phyloP scores from a whole-genome alignment of 2,113 vertebrate genomes.

The Saimiri boliviensis region DNA sequence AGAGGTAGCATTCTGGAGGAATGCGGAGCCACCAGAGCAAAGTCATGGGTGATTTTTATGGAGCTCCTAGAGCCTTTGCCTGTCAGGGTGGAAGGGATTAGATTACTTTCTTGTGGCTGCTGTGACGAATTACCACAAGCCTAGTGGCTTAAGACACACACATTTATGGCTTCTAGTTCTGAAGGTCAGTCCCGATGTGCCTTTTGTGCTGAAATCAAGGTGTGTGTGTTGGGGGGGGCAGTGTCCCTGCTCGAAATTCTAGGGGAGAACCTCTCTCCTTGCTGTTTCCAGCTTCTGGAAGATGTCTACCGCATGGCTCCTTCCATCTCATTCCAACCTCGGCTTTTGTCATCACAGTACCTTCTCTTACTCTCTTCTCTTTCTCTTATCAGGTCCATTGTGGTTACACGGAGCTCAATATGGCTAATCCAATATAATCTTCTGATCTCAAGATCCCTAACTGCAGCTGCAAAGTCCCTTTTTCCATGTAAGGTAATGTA shows the following conservation, averaged over 20 bases:
- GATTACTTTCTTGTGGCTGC: not conserved
- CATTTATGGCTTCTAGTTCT: not conserved
- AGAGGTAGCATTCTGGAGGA: not conserved
- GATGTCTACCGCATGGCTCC: not conserved
- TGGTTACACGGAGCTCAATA: not conserved
- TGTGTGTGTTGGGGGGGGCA: not conserved
- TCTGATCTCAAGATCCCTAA: not conserved
- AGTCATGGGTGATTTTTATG: accelerated
- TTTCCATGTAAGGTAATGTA: not conserved
- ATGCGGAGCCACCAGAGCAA: not conserved
- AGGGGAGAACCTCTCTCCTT: not conserved
- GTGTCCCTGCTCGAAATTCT: not conserved
- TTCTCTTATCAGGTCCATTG: not conserved
- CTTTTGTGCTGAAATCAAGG: not conserved
- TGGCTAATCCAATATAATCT: not conserved
- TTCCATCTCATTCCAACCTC: not conserved
- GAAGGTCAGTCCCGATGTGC: not conserved
- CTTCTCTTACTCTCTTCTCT: not conserved
- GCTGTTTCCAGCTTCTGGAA: not conserved
- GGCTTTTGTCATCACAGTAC: not conserved
- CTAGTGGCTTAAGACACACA: not conserved
- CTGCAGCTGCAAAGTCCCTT: not conserved
- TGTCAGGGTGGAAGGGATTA: not conserved
- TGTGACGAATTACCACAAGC: not conserved
- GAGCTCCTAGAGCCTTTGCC: not conserved